phyloP scores from a whole-genome alignment of 1,140 invertebrate species.

The Euglossa dilemma region DNA sequence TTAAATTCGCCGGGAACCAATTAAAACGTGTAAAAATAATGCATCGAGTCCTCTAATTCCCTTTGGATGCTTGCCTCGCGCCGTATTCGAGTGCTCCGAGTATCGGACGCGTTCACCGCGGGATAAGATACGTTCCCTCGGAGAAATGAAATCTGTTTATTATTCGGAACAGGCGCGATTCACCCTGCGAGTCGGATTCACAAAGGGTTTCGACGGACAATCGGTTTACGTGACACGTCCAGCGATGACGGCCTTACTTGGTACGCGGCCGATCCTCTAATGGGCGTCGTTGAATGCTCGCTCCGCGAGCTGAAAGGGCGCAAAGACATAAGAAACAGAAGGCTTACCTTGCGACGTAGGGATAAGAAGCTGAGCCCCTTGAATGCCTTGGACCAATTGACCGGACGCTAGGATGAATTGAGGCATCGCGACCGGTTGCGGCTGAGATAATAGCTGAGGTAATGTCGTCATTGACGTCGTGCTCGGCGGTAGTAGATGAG shows the following conservation, averaged over 20 bases:
- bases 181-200: background rate
- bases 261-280: background rate
- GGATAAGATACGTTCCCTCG: background rate
- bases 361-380: conserved; percentile 95
- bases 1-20: too few relatives aligned
- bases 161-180: background rate
- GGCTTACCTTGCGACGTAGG: conserved; percentile 94
- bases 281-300: conserved; percentile 13
- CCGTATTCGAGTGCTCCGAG: background rate
- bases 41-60: too few relatives aligned
- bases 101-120: background rate
- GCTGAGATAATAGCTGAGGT: conserved; percentile 84
- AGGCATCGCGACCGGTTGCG: conserved; percentile 90
- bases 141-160: too few relatives aligned
- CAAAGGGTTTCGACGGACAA: background rate
- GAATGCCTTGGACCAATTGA: conserved; percentile 94
- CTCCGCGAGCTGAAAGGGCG: conserved; percentile 12
- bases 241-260: conserved; percentile 5
- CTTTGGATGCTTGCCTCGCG: too few relatives aligned
- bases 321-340: conserved; percentile 26
- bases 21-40: too few relatives aligned
- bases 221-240: conserved; percentile 41
- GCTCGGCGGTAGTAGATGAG: conserved; percentile 80
- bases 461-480: conserved; percentile 81
- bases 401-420: conserved; percentile 95